Evolutionary conservation across 1,140 invertebrate genomes (phyloP).

Genomic region (Tyrophagus putrescentiae): DNA sequence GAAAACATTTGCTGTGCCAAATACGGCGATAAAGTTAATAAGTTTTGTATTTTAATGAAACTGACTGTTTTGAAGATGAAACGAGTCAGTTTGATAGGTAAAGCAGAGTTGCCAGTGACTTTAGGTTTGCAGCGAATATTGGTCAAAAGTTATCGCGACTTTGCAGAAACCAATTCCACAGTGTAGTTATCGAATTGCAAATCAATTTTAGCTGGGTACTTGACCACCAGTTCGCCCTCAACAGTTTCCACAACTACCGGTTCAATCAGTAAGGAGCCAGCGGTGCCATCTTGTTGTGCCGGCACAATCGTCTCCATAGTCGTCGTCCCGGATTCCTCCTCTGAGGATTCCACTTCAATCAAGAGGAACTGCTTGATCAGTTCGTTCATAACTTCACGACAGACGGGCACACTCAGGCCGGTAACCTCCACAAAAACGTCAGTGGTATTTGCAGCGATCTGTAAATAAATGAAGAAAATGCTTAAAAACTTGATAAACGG

Average conservation of each 20-base stretch:
- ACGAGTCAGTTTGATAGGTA: no score
- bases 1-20: no score
- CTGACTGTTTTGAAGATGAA: no score
- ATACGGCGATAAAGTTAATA: no score
- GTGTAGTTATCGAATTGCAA: conserved; percentile 34
- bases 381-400: conserved; percentile 51
- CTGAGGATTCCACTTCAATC: conserved; percentile 33
- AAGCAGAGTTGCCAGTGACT: no score
- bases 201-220: conserved; percentile 62
- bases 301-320: conserved; percentile 34
- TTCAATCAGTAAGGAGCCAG: conserved; percentile 38
- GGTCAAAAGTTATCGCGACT: no score
- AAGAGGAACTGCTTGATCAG: conserved; percentile 47
- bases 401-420: conserved; percentile 46
- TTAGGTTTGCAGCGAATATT: no score
- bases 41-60: no score
- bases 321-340: background rate
- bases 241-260: conserved; percentile 53
- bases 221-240: conserved; percentile 49
- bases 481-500: conserved; percentile 7
- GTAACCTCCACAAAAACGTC: conserved; percentile 62
- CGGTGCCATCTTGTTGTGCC: conserved; percentile 28
- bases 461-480: conserved; percentile 22
- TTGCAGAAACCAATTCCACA: no score
- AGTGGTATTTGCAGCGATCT: conserved; percentile 42